Evolutionary conservation across 2,888 invertebrate species (phyloP).

Genomic region (Yponomeuta evonymella): DNA sequence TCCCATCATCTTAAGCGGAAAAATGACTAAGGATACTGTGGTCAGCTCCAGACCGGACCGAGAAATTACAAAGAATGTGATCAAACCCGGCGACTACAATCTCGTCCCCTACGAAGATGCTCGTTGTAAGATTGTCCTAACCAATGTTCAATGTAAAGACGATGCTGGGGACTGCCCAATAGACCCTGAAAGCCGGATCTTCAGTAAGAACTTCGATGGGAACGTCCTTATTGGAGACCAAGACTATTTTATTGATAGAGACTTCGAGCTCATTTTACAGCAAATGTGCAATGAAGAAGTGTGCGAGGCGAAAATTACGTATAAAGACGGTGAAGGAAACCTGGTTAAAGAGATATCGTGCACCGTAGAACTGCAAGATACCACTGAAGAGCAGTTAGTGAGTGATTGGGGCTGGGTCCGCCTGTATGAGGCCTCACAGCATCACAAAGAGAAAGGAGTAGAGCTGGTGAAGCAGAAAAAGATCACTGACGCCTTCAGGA

Average conservation of each 20-base stretch:
- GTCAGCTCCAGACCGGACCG: constrained; percentile 50
- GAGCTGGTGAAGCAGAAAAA: constrained; percentile 79
- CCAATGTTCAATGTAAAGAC: constrained; percentile 45
- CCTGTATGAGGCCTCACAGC: constrained; percentile 63
- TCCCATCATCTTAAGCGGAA: neutral
- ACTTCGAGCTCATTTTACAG: constrained; percentile 70
- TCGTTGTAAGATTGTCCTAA: constrained; percentile 52
- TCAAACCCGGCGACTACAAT: constrained; percentile 54
- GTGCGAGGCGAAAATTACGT: constrained; percentile 52
- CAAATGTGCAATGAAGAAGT: constrained; percentile 71
- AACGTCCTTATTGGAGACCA: constrained; percentile 67
- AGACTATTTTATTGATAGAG: constrained; percentile 65
- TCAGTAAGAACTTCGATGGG: constrained; percentile 54
- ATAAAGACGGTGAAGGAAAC: constrained; percentile 42
- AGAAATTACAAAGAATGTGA: constrained; percentile 53
- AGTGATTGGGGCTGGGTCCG: constrained; percentile 76
- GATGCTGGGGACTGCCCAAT: constrained; percentile 41
- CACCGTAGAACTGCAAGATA: constrained; percentile 54
- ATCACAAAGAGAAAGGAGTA: constrained; percentile 77
- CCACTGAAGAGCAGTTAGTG: constrained; percentile 64
- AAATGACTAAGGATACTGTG: constrained; percentile 45
- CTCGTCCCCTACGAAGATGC: constrained; percentile 64
- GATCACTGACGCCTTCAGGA: constrained; percentile 80
- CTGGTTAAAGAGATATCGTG: constrained; percentile 52
- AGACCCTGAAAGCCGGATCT: constrained; percentile 49